A percentile compares a stretch with the other conserved stretches of the same genome.
Conservation (phyloP, 2,888 invertebrate species). For the Protophormia terraenovae region DNA sequence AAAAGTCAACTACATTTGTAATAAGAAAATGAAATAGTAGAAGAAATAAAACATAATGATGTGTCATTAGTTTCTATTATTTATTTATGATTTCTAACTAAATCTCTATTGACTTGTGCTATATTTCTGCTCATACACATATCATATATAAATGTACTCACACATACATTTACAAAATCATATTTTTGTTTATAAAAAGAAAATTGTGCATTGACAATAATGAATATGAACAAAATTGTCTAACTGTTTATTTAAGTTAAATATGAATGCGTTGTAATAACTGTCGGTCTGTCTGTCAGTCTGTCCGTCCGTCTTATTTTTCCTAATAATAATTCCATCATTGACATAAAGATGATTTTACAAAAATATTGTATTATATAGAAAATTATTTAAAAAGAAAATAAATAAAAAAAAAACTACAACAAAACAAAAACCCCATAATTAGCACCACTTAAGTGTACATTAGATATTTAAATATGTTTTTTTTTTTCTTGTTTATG, state of each 20-base stretch:
- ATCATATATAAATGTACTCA: not conserved
- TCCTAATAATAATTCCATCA: not conserved
- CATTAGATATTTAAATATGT: slow-evolving; percentile 58
- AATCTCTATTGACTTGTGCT: slow-evolving; percentile 58
- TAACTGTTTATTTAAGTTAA: slow-evolving; percentile 25
- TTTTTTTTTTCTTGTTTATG: slow-evolving; percentile 8
- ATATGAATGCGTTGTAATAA: slow-evolving; percentile 16
- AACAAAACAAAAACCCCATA: slow-evolving; percentile 47
- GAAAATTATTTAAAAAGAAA: slow-evolving; percentile 25
- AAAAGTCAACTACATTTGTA: not conserved
- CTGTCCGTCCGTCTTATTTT: too few relatives aligned
- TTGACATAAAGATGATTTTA: slow-evolving; percentile 17
- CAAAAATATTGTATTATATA: not conserved
- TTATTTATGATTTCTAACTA: slow-evolving; percentile 54
- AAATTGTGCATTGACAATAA: slow-evolving; percentile 60
- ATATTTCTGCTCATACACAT: not conserved
- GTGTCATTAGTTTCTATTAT: slow-evolving; percentile 60
- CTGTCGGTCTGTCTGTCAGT: not conserved
- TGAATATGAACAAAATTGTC: slow-evolving; percentile 10
- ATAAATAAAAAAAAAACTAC: not conserved
- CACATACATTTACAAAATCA: not conserved
- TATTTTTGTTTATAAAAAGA: not conserved
- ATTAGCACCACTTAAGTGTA: slow-evolving; percentile 66
- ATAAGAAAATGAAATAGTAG: not conserved
- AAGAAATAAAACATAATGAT: slow-evolving; percentile 48